phyloP scores from a whole-genome alignment of 35 echinoderm and acorn worm genomes.

The Eucidaris tribuloides region DNA sequence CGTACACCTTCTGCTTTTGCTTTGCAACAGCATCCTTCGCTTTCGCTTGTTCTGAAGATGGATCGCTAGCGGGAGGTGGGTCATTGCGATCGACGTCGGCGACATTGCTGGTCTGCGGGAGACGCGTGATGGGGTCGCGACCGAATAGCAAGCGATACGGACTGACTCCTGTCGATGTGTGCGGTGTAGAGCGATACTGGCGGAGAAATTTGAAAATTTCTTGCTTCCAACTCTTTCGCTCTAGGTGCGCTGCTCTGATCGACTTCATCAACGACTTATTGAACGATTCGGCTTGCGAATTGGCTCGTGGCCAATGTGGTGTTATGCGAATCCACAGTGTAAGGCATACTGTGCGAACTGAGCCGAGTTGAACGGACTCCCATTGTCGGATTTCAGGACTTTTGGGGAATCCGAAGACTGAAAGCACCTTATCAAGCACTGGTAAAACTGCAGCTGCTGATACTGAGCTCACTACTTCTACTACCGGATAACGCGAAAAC shows the following conservation, averaged over 20 bases:
- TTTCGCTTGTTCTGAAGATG: not conserved
- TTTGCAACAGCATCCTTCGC: constrained; percentile 13
- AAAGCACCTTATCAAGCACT: constrained; percentile 43
- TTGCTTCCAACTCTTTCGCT: constrained; percentile 42
- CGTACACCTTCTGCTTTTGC: not conserved
- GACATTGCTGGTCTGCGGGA: not conserved
- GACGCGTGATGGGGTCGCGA: constrained; percentile 9
- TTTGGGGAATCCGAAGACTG: constrained; percentile 52
- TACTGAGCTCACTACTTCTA: constrained; percentile 34
- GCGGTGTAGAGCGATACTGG: constrained; percentile 54
- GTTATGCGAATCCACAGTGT: constrained; percentile 65
- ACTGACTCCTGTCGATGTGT: constrained; percentile 50
- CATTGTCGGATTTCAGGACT: constrained; percentile 74
- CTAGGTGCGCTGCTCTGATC: constrained; percentile 16
- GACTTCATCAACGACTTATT: constrained; percentile 43
- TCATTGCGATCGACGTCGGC: not conserved
- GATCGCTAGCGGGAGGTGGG: not conserved
- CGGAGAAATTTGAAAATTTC: constrained; percentile 38
- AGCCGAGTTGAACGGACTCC: not conserved
- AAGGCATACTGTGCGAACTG: constrained; percentile 16
- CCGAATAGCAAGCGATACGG: constrained; percentile 38
- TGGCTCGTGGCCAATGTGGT: constrained; percentile 62
- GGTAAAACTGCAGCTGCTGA: constrained; percentile 36
- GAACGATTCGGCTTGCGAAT: constrained; percentile 39
- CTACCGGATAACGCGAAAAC: constrained; percentile 55